Conservation (phyloP, 2,113 vertebrate species). For the Otus sunia region DNA sequence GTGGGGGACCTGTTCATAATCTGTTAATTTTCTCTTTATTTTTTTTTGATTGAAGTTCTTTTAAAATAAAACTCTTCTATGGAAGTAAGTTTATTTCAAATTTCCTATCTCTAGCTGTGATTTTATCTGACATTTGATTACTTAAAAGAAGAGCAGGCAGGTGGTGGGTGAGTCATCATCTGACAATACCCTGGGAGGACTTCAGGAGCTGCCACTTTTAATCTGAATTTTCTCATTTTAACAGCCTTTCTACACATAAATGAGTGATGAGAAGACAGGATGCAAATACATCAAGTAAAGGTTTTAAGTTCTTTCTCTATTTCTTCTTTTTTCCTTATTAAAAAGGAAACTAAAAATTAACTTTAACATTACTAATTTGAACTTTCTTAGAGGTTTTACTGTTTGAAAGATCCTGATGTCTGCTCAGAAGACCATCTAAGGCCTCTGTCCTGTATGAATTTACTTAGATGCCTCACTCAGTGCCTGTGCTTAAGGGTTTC, state of each 20-base stretch:
- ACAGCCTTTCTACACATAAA: neutral
- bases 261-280: neutral
- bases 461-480: neutral
- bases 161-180: neutral
- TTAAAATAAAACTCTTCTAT: neutral
- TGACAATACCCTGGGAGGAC: neutral
- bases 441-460: neutral
- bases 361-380: neutral
- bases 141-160: neutral
- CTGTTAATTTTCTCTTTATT: neutral
- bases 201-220: neutral
- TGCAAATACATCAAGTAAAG: neutral
- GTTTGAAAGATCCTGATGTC: neutral
- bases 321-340: neutral
- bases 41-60: neutral
- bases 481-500: neutral
- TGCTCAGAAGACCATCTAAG: neutral
- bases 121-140: neutral
- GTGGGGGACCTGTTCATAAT: neutral
- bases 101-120: neutral
- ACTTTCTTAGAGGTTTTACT: neutral
- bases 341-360: neutral
- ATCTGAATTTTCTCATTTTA: neutral
- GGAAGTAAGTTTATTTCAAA: neutral
- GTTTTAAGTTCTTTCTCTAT: neutral